phyloP scores from a whole-genome alignment of 2,797 vertebrate genomes.

The Hyperoplus lanceolatus region DNA sequence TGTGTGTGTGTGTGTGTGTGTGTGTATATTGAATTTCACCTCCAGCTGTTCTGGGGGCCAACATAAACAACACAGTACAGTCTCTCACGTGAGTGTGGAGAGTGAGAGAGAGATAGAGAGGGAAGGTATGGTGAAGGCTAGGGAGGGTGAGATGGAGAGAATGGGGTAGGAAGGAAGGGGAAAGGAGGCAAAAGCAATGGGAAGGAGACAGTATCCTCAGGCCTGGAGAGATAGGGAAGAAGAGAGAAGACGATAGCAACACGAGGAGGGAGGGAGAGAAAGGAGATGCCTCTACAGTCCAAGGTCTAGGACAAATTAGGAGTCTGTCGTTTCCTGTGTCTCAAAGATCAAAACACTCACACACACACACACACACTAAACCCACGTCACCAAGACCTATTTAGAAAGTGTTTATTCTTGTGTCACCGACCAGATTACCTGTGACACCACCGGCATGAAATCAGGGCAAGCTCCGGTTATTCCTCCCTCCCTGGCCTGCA shows the following conservation, averaged over 20 bases:
- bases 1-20: constrained; percentile 20
- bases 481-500: constrained; percentile 15
- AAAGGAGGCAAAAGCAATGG: not conserved
- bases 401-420: constrained; percentile 74
- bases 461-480: constrained; percentile 3
- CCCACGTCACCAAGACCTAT: constrained; percentile 58
- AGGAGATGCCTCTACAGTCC: constrained; percentile 59
- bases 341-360: constrained; percentile 40
- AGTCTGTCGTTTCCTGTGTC: constrained; percentile 45
- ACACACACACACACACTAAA: constrained; percentile 24
- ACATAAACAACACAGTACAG: constrained; percentile 32
- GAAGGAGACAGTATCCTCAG: not conserved
- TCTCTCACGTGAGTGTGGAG: constrained; percentile 45
- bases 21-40: constrained; percentile 43
- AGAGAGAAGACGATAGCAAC: constrained; percentile 5
- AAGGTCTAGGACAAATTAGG: constrained; percentile 63
- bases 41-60: constrained; percentile 17
- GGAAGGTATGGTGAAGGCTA: not conserved
- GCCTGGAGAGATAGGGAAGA: not conserved
- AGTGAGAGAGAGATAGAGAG: not conserved
- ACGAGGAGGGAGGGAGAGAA: constrained; percentile 15
- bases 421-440: constrained; percentile 69
- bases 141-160: not conserved
- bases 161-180: not conserved
- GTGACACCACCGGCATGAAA: constrained; percentile 38